Conservation (phyloP, 2,113 vertebrate species). For the Leucosticte australis region DNA sequence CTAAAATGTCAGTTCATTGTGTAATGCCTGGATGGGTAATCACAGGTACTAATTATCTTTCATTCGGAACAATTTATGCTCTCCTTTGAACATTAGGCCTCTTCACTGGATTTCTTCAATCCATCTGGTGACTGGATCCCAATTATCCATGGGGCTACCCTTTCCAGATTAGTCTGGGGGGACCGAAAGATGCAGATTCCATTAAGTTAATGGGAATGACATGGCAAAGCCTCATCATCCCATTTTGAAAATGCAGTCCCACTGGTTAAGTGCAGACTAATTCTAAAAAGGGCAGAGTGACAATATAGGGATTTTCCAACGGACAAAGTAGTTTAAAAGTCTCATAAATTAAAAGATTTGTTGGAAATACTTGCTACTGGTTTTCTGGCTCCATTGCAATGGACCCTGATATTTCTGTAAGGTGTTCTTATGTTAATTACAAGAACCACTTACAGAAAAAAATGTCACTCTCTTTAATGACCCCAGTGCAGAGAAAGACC, state of each 20-base stretch:
- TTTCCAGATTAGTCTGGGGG: conserved; percentile 23
- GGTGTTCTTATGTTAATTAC: not conserved
- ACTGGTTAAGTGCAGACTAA: not conserved
- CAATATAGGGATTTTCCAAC: not conserved
- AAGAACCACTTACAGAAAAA: not conserved
- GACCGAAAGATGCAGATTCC: not conserved
- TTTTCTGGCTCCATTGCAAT: not conserved
- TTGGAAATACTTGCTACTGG: not conserved
- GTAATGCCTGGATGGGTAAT: conserved; percentile 29
- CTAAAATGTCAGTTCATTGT: conserved; percentile 55
- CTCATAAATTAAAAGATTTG: not conserved
- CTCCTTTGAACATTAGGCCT: conserved; percentile 2
- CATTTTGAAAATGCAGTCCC: not conserved
- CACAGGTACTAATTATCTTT: conserved; percentile 44
- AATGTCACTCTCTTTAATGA: not conserved
- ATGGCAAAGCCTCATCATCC: not conserved
- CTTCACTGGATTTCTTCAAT: conserved; percentile 45
- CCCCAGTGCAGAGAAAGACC: not conserved
- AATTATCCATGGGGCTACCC: not conserved
- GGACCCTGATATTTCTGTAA: not conserved
- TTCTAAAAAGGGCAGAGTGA: not conserved
- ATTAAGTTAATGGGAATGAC: conserved; percentile 31
- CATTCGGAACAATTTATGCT: conserved; percentile 20
- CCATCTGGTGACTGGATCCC: conserved; percentile 42
- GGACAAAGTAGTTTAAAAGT: not conserved